Conservation (phyloP, 1,140 invertebrate genomes). For the Habropoda laboriosa region DNA sequence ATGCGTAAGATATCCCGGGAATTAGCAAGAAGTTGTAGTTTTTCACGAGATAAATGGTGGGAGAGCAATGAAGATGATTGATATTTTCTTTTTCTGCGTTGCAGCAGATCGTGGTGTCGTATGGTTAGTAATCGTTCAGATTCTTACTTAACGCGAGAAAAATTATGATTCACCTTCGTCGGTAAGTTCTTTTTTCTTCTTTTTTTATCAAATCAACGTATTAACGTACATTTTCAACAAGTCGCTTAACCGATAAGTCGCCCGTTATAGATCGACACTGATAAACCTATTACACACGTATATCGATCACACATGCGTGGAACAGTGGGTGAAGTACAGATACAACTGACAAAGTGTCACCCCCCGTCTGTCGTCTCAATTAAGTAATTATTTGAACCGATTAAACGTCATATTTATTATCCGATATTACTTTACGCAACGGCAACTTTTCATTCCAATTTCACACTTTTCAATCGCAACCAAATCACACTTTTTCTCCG, state of each 20-base stretch:
- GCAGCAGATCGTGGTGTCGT: slow-evolving; percentile 7
- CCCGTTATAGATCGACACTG: slow-evolving; percentile 60
- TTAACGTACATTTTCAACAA: slow-evolving; percentile 54
- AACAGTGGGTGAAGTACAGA: slow-evolving; percentile 25
- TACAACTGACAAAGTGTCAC: slow-evolving; percentile 60
- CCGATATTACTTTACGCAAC: not conserved
- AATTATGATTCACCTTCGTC: not conserved
- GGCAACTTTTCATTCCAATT: too few species aligned
- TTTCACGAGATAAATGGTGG: too few species aligned
- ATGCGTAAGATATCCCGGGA: not conserved
- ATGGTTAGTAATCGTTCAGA: not conserved
- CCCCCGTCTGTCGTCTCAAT: slow-evolving; percentile 55
- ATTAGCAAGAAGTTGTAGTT: not conserved
- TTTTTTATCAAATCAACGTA: slow-evolving; percentile 6
- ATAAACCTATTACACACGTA: slow-evolving; percentile 63
- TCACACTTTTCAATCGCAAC: too few species aligned
- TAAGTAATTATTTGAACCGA: slow-evolving; percentile 51
- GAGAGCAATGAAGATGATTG: not conserved
- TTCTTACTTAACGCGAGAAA: not conserved
- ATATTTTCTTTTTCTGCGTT: not conserved
- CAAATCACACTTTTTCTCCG: too few species aligned
- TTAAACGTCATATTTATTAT: slow-evolving; percentile 50
- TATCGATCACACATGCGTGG: slow-evolving; percentile 31
- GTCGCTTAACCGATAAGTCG: slow-evolving; percentile 50
- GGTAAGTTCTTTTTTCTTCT: not conserved